Evolutionary conservation across 2,797 vertebrate species (phyloP).

Genomic region (Acanthurus tractus): DNA sequence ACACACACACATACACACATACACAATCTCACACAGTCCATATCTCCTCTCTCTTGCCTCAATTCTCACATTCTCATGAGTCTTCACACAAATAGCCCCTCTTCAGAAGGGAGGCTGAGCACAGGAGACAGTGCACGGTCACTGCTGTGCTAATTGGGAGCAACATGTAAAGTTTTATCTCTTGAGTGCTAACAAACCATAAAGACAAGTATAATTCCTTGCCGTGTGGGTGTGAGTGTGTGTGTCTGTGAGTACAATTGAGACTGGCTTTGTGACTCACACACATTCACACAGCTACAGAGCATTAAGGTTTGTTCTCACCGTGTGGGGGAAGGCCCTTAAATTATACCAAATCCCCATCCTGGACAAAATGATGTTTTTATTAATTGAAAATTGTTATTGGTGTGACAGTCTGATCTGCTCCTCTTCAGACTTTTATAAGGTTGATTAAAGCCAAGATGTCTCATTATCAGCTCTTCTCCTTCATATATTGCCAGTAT

Average conservation of each 20-base stretch:
- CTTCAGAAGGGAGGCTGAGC: slow-evolving; percentile 94
- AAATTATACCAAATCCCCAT: slow-evolving; percentile 92
- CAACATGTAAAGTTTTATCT: slow-evolving; percentile 99
- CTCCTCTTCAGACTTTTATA: slow-evolving; percentile 86
- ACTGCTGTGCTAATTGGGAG: slow-evolving; percentile 99
- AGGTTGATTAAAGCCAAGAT: slow-evolving; percentile 76
- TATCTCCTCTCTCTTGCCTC: slow-evolving; percentile 78
- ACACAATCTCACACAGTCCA: slow-evolving; percentile 71
- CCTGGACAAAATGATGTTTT: slow-evolving; percentile 91
- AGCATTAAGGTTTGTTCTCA: slow-evolving; percentile 81
- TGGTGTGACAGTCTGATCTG: slow-evolving; percentile 86
- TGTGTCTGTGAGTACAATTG: slow-evolving; percentile 15
- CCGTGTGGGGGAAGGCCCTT: slow-evolving; percentile 88
- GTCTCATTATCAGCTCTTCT: slow-evolving; percentile 73
- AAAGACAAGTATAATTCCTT: slow-evolving; percentile 89
- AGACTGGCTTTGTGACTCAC: slow-evolving; percentile 23
- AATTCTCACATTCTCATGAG: slow-evolving; percentile 83
- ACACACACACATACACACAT: slow-evolving; percentile 62
- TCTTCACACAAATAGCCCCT: slow-evolving; percentile 95
- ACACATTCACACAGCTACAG: slow-evolving; percentile 24
- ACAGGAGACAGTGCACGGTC: slow-evolving; percentile 95
- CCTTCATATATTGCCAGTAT: slow-evolving; percentile 58
- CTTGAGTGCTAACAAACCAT: slow-evolving; percentile 97
- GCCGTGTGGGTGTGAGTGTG: slow-evolving; percentile 31
- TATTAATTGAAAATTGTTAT: slow-evolving; percentile 97